Evolutionary conservation across 2,113 vertebrate species (phyloP), one percentile per base, ranked within the genome.

Genomic region (Callospermophilus lateralis): DNA sequence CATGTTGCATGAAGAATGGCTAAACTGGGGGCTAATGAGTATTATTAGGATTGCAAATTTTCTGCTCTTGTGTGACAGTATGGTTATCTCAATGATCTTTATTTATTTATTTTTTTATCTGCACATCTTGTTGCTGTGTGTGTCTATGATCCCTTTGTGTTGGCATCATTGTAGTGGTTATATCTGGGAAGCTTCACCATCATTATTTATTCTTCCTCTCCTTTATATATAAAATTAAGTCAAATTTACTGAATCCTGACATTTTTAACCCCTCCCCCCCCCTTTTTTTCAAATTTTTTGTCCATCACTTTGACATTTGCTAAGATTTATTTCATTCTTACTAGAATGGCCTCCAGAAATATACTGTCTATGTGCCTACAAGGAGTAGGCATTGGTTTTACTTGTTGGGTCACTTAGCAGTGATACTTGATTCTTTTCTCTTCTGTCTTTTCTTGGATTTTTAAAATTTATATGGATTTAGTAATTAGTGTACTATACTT

Each of bases 121-220:
- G 19, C 22, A 89, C 79, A 80, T 68, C 28, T 79, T 91, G 26
- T 11, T 79, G 48, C 3, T 73, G 3, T 51, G 1, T 74, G n/a
- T 83, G 3, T 48, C 26, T 61, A 15, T 79, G 65, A 80, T 0
- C 0, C 0, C 0, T 53, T 8, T n/a, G 2, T 6, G 51, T 45
- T 58, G 48, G 8, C 3, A 42, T n/a, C 19, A 74, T 30, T 88
- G 79, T 65, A 73, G 61, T 72, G 19, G 32, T 42, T 51, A 58
- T 24, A 81, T 53, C 0, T 80, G 89, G 39, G 26, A 89, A 73
- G 39, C 17, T 16, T 92, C 42, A 51, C 22, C 45, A 67, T 78
- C 20, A 16, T 88, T 48, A 92, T 76, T 93, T 70, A 37, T 51
- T 42, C 1, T 3, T 61, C 15, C 16, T 3, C 8, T 48, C 55